phyloP scores from a whole-genome alignment of 2,113 vertebrate species.

The Dendropsophus ebraccatus region DNA sequence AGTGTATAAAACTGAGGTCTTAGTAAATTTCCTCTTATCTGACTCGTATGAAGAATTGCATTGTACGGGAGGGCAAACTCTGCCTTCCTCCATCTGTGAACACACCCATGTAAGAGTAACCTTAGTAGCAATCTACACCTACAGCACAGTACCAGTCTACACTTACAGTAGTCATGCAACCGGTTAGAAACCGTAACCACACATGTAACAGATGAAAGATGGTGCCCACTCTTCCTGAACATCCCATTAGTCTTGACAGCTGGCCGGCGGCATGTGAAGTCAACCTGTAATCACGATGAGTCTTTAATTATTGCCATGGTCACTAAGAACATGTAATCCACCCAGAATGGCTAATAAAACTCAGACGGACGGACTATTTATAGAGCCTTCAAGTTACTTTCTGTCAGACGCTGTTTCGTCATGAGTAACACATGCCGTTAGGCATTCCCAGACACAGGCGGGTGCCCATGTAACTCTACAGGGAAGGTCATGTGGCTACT shows the following conservation, averaged over 20 bases:
- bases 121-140: too few species aligned
- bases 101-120: too few species aligned
- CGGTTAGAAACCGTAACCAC: neutral
- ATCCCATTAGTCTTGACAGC: neutral
- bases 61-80: too few species aligned
- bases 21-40: too few species aligned
- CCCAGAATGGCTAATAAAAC: slow-evolving; percentile 35
- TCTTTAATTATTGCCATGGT: slow-evolving; percentile 38
- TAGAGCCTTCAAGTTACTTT: slow-evolving; percentile 8
- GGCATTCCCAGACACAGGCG: too few species aligned
- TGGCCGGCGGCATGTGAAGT: neutral
- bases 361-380: neutral
- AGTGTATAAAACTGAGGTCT: too few species aligned
- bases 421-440: slow-evolving; percentile 8
- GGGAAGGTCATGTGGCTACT: neutral
- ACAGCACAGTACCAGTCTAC: too few species aligned
- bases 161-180: neutral
- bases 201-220: neutral
- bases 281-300: slow-evolving; percentile 36
- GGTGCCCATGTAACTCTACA: too few species aligned
- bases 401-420: slow-evolving; percentile 22
- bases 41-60: too few species aligned
- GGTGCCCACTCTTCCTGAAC: slow-evolving; percentile 8
- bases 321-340: slow-evolving; percentile 3
- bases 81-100: too few species aligned